phyloP scores from a whole-genome alignment of 2,888 invertebrate species.

The Phoronis australis region DNA sequence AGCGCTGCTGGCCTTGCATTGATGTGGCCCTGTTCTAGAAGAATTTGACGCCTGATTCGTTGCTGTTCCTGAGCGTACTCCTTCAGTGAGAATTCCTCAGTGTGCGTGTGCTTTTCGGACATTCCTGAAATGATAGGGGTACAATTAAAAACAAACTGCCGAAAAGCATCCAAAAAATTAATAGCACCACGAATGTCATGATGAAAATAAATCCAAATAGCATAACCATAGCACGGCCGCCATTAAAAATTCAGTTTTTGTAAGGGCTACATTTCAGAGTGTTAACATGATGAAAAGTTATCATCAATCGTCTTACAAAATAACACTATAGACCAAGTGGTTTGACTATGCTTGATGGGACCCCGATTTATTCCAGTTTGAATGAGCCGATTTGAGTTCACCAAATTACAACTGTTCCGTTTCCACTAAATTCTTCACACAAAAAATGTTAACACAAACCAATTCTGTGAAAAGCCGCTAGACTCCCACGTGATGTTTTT shows the following conservation, averaged over 20 bases:
- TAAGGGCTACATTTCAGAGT: not conserved
- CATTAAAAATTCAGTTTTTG: not conserved
- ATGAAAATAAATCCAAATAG: too few relatives aligned
- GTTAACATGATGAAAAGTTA: not conserved
- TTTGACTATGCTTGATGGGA: too few relatives aligned
- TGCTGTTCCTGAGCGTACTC: slow-evolving; percentile 61
- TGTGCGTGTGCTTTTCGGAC: slow-evolving; percentile 64
- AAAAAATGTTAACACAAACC: too few relatives aligned
- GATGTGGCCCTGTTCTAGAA: not conserved
- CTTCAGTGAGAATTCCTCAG: slow-evolving; percentile 73
- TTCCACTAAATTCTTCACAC: too few relatives aligned
- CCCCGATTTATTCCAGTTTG: too few relatives aligned
- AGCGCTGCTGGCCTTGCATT: not conserved
- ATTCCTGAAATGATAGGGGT: slow-evolving; percentile 62
- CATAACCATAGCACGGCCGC: not conserved
- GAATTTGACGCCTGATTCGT: not conserved
- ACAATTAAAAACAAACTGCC: not conserved
- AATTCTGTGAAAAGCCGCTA: not conserved
- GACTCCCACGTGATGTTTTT: not conserved
- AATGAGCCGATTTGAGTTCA: too few relatives aligned
- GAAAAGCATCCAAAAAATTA: too few relatives aligned
- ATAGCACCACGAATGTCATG: too few relatives aligned
- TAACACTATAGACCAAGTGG: too few relatives aligned
- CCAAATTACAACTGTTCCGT: too few relatives aligned
- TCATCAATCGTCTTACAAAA: too few relatives aligned